Conservation (phyloP, 1,140 invertebrate genomes). For the Eulimnadia texana region DNA sequence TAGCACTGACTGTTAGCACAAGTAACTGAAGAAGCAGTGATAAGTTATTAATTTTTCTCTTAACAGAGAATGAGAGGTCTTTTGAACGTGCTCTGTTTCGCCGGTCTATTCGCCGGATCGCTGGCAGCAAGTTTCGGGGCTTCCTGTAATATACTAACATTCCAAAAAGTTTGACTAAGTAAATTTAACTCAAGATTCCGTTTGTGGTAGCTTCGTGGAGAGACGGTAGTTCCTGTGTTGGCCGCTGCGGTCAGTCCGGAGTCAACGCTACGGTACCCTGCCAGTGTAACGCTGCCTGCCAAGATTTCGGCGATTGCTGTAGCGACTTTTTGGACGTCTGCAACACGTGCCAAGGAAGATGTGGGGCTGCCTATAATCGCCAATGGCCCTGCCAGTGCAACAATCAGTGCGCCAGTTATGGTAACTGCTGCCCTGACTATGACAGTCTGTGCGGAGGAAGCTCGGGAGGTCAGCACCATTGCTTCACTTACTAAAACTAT, state of each 20-base stretch:
- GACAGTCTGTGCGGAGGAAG: conserved; percentile 10
- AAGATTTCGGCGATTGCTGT: conserved; percentile 13
- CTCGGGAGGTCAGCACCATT: conserved; percentile 4
- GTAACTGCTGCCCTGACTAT: conserved; percentile 15
- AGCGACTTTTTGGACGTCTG: conserved; percentile 8
- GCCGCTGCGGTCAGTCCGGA: conserved; percentile 2
- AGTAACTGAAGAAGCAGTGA: too few relatives aligned
- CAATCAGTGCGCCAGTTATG: conserved; percentile 2
- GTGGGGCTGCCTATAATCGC: conserved; percentile 9
- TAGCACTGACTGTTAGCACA: too few relatives aligned
- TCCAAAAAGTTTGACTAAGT: too few relatives aligned
- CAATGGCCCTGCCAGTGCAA: conserved; percentile 16
- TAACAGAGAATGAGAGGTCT: too few relatives aligned
- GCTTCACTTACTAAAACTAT: neutral
- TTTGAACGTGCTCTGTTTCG: too few relatives aligned
- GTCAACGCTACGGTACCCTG: conserved; percentile 5
- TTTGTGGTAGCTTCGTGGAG: neutral
- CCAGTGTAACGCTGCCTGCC: conserved; percentile 15
- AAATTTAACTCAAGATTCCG: neutral
- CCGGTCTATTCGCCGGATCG: too few relatives aligned
- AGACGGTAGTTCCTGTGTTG: conserved; percentile 9
- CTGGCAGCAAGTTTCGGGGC: too few relatives aligned
- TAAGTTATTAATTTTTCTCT: too few relatives aligned
- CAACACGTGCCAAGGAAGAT: conserved; percentile 12
- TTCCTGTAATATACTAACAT: too few relatives aligned